Evolutionary conservation across 2,888 invertebrate genomes (phyloP).

Genomic region (Anagyrus pseudococci): DNA sequence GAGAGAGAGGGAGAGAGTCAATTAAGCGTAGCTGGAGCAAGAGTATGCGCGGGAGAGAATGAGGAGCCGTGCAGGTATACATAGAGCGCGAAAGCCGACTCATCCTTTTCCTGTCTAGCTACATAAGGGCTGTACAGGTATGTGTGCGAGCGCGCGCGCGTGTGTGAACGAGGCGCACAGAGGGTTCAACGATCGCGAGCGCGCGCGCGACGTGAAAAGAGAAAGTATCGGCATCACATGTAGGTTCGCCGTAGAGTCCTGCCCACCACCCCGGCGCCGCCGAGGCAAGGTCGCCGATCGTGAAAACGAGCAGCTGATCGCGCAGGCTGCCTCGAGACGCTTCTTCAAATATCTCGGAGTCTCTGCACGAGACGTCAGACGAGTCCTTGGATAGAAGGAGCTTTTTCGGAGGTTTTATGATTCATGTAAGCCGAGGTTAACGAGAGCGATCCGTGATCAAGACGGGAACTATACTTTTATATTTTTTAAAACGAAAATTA

Average conservation of each 20-base stretch:
- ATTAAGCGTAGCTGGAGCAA: too few relatives aligned
- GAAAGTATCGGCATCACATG: constrained; percentile 32
- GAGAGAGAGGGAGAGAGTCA: too few relatives aligned
- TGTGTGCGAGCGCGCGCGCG: neutral
- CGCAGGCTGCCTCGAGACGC: neutral
- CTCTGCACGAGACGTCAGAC: too few relatives aligned
- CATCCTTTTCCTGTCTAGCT: too few relatives aligned
- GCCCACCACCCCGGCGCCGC: constrained; percentile 4
- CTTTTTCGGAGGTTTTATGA: neutral
- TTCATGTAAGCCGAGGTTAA: neutral
- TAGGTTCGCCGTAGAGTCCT: constrained; percentile 5
- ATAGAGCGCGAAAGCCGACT: too few relatives aligned
- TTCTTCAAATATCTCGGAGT: too few relatives aligned
- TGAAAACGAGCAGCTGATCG: constrained; percentile 37
- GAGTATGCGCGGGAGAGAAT: too few relatives aligned
- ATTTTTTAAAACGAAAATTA: too few relatives aligned
- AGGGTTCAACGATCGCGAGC: neutral
- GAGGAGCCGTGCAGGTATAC: too few relatives aligned
- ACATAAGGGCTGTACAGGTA: too few relatives aligned
- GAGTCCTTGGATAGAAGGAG: constrained; percentile 19
- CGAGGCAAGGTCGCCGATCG: constrained; percentile 33
- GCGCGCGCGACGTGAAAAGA: constrained; percentile 27
- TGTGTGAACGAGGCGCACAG: neutral
- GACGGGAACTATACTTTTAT: too few relatives aligned
- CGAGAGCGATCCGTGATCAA: neutral